These are phyloP conservation scores for Lamproptera curius DNA, from an alignment of 2,888 invertebrate species.

Conservation along the genomic window DNA sequence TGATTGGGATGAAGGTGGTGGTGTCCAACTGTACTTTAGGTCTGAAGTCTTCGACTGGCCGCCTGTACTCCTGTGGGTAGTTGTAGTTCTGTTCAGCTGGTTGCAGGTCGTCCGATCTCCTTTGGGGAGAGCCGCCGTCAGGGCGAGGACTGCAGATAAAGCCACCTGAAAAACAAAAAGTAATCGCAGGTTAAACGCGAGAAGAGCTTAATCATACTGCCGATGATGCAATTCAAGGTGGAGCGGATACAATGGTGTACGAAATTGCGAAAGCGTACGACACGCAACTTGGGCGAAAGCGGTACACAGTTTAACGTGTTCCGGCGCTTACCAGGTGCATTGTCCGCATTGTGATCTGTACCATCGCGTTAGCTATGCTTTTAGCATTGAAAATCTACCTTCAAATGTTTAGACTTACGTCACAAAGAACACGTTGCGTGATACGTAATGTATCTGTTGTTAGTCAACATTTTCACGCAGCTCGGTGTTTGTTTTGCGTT, in stretches of 20 bases:
- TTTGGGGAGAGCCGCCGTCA: constrained; percentile 67
- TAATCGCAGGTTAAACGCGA: constrained; percentile 19
- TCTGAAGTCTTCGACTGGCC: constrained; percentile 62
- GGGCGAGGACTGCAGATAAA: constrained; percentile 52
- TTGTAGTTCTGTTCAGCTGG: constrained; percentile 61
- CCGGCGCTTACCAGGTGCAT: constrained; percentile 51
- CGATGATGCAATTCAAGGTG: constrained; percentile 68
- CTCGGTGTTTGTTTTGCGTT: neutral
- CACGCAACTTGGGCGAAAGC: constrained; percentile 73
- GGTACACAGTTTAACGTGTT: constrained; percentile 52
- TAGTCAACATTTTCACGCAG: constrained; percentile 4
- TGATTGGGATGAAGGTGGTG: constrained; percentile 89
- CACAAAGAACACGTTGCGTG: constrained; percentile 13
- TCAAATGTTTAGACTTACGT: constrained; percentile 25
- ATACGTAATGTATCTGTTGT: neutral
- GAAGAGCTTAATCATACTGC: constrained; percentile 72
- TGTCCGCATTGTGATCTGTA: constrained; percentile 55
- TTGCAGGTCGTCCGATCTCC: constrained; percentile 60
- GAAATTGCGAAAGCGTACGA: constrained; percentile 66
- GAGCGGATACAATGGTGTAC: constrained; percentile 68
- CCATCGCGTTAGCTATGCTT: constrained; percentile 45
- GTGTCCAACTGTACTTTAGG: constrained; percentile 70
- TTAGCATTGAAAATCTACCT: constrained; percentile 37
- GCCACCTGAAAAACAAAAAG: constrained; percentile 51
- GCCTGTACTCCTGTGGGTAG: constrained; percentile 45